Conservation (phyloP, 2,797 vertebrate species). For the Acanthurus leucopareius region DNA sequence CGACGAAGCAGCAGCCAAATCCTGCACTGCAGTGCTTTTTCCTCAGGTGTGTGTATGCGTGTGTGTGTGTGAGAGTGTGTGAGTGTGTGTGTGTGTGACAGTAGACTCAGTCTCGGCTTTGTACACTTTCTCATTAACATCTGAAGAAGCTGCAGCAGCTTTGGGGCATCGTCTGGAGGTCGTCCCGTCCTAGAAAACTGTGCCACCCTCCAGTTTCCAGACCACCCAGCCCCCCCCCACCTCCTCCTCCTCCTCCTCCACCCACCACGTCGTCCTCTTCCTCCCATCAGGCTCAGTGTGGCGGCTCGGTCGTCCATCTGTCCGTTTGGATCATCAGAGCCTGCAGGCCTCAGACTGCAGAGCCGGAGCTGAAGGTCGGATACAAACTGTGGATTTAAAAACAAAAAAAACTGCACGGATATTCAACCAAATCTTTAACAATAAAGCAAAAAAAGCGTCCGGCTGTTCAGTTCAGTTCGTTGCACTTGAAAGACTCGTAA, state of each 20-base stretch:
- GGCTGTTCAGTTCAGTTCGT: neutral
- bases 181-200: slow-evolving; percentile 37
- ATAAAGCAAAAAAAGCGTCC: slow-evolving; percentile 2
- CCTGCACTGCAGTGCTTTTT: slow-evolving; percentile 74
- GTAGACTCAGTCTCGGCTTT: slow-evolving; percentile 15
- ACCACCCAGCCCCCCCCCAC: neutral
- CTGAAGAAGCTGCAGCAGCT: slow-evolving; percentile 29
- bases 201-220: slow-evolving; percentile 31
- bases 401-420: slow-evolving; percentile 8
- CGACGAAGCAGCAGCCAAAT: slow-evolving; percentile 50
- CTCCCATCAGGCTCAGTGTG: neutral
- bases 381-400: slow-evolving; percentile 28
- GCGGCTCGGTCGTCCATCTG: neutral
- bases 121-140: slow-evolving; percentile 34
- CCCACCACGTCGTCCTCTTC: no score
- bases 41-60: slow-evolving; percentile 51
- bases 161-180: slow-evolving; percentile 51
- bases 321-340: neutral
- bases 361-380: slow-evolving; percentile 21
- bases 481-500: neutral
- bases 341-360: slow-evolving; percentile 45
- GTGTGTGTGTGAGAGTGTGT: slow-evolving; percentile 35
- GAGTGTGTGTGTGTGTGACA: slow-evolving; percentile 23
- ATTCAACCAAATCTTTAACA: slow-evolving; percentile 13
- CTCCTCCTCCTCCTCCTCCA: neutral